Percentiles rank a stretch among this genome's conserved stretches.
These are phyloP conservation scores for Somateria mollissima DNA, from an alignment of 2,797 vertebrate species.

Conservation along the genomic window DNA sequence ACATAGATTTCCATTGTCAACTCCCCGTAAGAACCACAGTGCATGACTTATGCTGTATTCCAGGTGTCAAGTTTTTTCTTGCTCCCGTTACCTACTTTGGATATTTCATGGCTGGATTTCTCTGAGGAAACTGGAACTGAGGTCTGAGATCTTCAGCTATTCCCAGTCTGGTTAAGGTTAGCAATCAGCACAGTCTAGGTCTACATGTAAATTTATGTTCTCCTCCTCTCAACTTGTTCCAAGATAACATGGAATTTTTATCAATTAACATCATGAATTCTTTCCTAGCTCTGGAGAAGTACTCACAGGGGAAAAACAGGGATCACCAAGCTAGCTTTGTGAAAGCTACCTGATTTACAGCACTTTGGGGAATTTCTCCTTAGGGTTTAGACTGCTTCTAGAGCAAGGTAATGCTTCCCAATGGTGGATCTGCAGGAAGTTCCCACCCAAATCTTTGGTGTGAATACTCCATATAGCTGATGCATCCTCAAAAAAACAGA, in stretches of 20 bases:
- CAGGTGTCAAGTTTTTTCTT: rapidly evolving
- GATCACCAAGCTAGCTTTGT: background rate
- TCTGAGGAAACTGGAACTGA: background rate
- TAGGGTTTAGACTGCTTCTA: background rate
- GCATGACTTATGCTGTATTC: background rate
- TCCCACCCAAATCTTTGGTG: background rate
- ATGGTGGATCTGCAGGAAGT: background rate
- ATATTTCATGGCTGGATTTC: background rate
- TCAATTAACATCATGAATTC: background rate
- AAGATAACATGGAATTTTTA: background rate
- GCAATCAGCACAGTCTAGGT: too few species aligned
- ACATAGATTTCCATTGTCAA: background rate
- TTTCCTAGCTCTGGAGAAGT: background rate
- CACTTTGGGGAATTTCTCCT: background rate
- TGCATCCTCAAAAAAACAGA: background rate
- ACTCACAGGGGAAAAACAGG: background rate
- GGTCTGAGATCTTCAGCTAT: background rate
- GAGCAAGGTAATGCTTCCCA: background rate
- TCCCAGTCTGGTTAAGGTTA: background rate
- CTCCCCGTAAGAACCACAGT: background rate
- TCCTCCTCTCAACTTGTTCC: background rate
- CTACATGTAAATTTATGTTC: background rate
- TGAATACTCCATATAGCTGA: background rate
- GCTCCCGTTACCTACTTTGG: background rate
- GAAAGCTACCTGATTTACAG: background rate